These are phyloP conservation scores for Phasia obesa DNA, from an alignment of 2,888 invertebrate genomes.

Conservation along the genomic window DNA sequence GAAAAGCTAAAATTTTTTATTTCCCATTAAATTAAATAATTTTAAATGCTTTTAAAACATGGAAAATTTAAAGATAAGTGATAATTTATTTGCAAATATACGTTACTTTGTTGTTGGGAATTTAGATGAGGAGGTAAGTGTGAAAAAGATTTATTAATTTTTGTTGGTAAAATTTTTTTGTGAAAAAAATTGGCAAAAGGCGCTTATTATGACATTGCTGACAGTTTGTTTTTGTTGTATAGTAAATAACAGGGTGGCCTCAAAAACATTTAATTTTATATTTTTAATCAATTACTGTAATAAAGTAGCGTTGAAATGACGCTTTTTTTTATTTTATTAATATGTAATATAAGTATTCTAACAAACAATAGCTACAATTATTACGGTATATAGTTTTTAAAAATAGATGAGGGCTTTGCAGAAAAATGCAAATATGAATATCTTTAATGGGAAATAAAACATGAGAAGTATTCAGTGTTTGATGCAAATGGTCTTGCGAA, in stretches of 20 bases:
- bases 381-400: too few species aligned
- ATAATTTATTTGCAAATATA: conserved; percentile 89
- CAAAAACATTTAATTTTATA: neutral
- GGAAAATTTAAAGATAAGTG: conserved; percentile 80
- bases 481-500: too few species aligned
- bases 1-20: conserved; percentile 31
- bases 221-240: conserved; percentile 54
- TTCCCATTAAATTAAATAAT: conserved; percentile 4
- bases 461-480: too few species aligned
- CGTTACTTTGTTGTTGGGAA: conserved; percentile 92
- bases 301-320: too few species aligned
- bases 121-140: conserved; percentile 87
- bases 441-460: too few species aligned
- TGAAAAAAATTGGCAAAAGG: conserved; percentile 47
- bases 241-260: conserved; percentile 53
- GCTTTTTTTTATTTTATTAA: too few species aligned
- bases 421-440: too few species aligned
- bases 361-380: too few species aligned
- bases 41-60: conserved; percentile 73
- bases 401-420: too few species aligned
- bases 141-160: neutral
- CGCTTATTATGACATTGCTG: conserved; percentile 64
- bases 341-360: too few species aligned
- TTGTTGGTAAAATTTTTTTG: conserved; percentile 6
- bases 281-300: too few species aligned